phyloP scores from a whole-genome alignment of 2,888 invertebrate species.

The Papilio gigon region DNA sequence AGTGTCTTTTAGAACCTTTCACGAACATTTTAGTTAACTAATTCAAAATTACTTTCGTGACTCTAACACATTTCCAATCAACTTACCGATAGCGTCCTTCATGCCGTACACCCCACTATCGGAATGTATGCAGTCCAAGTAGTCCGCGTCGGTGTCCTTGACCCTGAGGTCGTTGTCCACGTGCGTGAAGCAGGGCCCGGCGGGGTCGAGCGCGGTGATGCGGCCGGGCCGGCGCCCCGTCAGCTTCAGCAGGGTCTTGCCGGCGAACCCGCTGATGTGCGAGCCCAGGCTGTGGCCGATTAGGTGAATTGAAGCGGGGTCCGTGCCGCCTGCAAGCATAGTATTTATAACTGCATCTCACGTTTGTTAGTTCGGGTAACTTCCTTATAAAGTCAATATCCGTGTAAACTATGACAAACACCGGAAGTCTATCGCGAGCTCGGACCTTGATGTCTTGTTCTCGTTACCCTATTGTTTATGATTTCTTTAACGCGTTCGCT shows the following conservation, averaged over 20 bases:
- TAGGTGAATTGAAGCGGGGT: constrained; percentile 62
- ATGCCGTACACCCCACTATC: constrained; percentile 70
- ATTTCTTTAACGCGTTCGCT: neutral
- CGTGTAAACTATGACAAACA: neutral
- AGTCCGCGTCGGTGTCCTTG: constrained; percentile 60
- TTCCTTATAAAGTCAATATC: neutral
- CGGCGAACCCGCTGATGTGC: constrained; percentile 70
- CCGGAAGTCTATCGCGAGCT: neutral
- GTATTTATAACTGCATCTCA: neutral
- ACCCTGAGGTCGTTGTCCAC: constrained; percentile 56
- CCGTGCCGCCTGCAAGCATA: constrained; percentile 58
- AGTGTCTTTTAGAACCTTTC: too few relatives aligned
- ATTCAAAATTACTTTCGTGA: too few relatives aligned
- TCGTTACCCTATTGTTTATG: neutral
- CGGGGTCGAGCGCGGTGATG: constrained; percentile 71
- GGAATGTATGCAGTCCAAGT: constrained; percentile 69
- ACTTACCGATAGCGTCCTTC: constrained; percentile 61
- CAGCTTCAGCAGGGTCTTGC: constrained; percentile 58
- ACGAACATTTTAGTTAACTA: too few relatives aligned
- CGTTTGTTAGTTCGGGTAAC: too few relatives aligned
- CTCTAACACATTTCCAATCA: too few relatives aligned
- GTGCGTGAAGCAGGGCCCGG: constrained; percentile 73
- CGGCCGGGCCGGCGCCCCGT: constrained; percentile 62
- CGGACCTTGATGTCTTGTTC: constrained; percentile 1
- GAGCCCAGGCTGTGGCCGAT: constrained; percentile 75